Evolutionary conservation across 2,797 vertebrate genomes (phyloP).

Genomic region (Rhinophrynus dorsalis): DNA sequence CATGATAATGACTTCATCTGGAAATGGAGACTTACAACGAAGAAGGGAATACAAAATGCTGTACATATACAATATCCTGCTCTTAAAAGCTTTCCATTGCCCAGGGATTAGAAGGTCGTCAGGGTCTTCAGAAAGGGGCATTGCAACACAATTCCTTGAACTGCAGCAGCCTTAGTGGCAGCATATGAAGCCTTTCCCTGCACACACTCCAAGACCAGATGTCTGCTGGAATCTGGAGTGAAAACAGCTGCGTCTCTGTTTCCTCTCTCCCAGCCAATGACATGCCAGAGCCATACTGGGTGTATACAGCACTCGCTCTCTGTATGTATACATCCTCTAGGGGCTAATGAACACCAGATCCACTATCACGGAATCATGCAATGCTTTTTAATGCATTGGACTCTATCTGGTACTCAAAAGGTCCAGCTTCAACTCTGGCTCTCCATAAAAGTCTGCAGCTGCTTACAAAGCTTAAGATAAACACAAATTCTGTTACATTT

Average conservation of each 20-base stretch:
- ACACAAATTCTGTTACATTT: too few relatives aligned
- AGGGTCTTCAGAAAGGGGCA: slow-evolving; percentile 7
- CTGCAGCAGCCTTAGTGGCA: slow-evolving; percentile 2
- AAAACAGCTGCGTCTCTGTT: slow-evolving; percentile 40
- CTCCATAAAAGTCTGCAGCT: too few relatives aligned
- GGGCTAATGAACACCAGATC: slow-evolving; percentile 44
- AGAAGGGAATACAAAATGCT: slow-evolving; percentile 5
- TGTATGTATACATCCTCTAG: slow-evolving; percentile 30
- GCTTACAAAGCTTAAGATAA: too few relatives aligned
- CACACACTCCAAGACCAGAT: slow-evolving; percentile 29
- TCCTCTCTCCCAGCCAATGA: slow-evolving; percentile 46
- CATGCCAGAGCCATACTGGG: background rate
- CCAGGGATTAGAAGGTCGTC: slow-evolving; percentile 32
- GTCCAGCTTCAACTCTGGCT: too few relatives aligned
- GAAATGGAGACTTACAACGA: too few relatives aligned
- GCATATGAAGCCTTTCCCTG: slow-evolving; percentile 26
- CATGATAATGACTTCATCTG: too few relatives aligned
- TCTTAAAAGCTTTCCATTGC: background rate
- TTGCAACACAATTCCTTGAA: slow-evolving; percentile 33
- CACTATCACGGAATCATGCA: too few relatives aligned
- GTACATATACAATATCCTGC: slow-evolving; percentile 27
- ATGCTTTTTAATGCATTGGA: too few relatives aligned
- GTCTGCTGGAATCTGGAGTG: slow-evolving; percentile 45
- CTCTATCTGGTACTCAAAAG: too few relatives aligned
- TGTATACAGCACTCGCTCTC: slow-evolving; percentile 16